phyloP scores from a whole-genome alignment of 2,888 invertebrate species.

The Pristionchus mayeri region DNA sequence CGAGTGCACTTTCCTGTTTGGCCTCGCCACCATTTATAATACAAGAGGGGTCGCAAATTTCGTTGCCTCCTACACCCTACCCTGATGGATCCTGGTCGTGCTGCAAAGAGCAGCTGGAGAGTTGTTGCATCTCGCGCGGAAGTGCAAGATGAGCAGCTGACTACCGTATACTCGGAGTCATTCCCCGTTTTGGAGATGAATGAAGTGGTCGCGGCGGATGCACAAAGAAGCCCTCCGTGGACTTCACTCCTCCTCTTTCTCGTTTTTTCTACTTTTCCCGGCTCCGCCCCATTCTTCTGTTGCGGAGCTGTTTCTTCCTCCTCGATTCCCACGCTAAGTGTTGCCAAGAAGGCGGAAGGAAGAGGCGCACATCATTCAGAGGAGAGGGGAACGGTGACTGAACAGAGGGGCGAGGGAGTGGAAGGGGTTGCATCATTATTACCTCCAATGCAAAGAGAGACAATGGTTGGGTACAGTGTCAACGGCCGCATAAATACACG shows the following conservation, averaged over 20 bases:
- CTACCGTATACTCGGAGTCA: neutral
- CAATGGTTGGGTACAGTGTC: neutral
- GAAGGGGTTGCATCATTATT: constrained; percentile 38
- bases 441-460: neutral
- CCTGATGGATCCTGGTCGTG: neutral
- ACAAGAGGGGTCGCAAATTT: neutral
- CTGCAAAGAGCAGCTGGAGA: neutral
- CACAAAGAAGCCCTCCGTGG: neutral
- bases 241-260: constrained; percentile 10
- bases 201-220: neutral
- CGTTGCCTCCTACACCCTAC: neutral
- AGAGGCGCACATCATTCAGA: neutral
- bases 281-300: constrained; percentile 21
- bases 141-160: neutral
- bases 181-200: neutral
- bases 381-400: constrained; percentile 27
- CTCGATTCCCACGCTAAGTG: constrained; percentile 1
- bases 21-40: too few species aligned
- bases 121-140: too few species aligned
- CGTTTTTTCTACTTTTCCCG: neutral
- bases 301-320: neutral
- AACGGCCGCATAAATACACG: neutral
- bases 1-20: neutral
- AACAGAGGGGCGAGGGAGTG: neutral
- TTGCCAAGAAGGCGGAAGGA: neutral